Evolutionary conservation across 2,797 vertebrate species (phyloP), one percentile per base, ranked within the genome.

Genomic region (Xiphorhynchus erythropygius): DNA sequence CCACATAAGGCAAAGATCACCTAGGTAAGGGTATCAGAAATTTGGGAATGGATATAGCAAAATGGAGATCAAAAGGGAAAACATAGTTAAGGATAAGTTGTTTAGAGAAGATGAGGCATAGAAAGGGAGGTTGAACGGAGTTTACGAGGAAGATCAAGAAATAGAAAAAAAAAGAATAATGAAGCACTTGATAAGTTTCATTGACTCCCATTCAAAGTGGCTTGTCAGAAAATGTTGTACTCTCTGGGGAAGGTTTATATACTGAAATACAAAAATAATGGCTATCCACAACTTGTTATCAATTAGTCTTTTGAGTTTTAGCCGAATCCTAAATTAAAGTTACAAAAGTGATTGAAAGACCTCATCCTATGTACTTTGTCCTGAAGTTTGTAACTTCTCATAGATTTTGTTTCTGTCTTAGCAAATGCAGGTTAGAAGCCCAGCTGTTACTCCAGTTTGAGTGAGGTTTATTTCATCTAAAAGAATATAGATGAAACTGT

Each of bases 381-480:
- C 44, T 71, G 63, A 92, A 60, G 19, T 68, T 52, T 73, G 30
- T 65, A 74, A 78, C 33, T 64, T 90, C 65, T 78, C 27, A 47
- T 15, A 39, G 46, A 76, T 74, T 84, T 90, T 93, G 30, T 77
- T 89, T 86, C 67, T 67, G 18, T 71, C 5, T 87, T 84, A 68
- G 62, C 17, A 80, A 55, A 75, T 81, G 57, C 60, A 78, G 39
- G 56, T 77, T 76, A 39, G 47, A 90, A 89, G 16, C 33, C 52
- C 49, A 88, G 71, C 13, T 64, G 44, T 69, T 91, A 55, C 49
- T 87, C 19, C 42, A 39, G 24, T 75, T 94, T 77, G 55, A 64
- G 18, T 73, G 92, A 84, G 28, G n/a, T 82, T 84, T 83, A 59
- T 76, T 87, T 93, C 21, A 80, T 75, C 56, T 92, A 59, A 88